Base-by-base conservation (phyloP, 2,888 invertebrate species). In the Chrysotoxum bicinctum region DNA sequence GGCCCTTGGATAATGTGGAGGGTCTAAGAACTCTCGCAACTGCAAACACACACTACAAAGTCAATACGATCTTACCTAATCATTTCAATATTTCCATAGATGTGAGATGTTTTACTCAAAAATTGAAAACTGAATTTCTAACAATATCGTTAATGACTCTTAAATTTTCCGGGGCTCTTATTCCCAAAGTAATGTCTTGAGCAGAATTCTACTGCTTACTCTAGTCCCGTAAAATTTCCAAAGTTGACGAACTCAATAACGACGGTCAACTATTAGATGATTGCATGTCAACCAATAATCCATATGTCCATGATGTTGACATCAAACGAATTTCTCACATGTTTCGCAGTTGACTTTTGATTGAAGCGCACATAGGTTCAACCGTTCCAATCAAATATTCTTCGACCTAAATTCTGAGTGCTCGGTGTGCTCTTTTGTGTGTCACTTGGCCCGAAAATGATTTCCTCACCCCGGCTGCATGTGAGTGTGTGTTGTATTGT, bases 401-500 rank as follows among this genome's bases (percentile, higher is more conserved):
- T 60, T 79, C 69, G 58, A 75, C 79, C 80, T 79, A 56, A 45
- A 80, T 70, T 84, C 60, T 30, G 16, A 54, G 73, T 56, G n/a
- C n/a, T n/a, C n/a, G 40, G 16, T 40, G 58, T 58, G 60, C 54
- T 79, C 43, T 43, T 66, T 66, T 69, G 75, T 76, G 32, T 58
- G 14, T 54, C 40, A 50, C 43, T 45, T 72, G 48, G 14, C 30
- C 79, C 75, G 58, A 79, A 78, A 70, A 84, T 79, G 70, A 70
- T 75, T 84, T 84, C 79, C 79, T 74, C 79, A 84, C 64, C 79
- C 50, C 21, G 7, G 1, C 10, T 40, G n/a, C n/a, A n/a, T n/a
- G n/a, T 7, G 37, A 50, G 40, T 58, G 64, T 45, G 30, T 14
- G 21, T 7, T 43, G 19, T 35, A 2, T 0, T 32, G 45, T 62